Base-by-base conservation (phyloP, 1,140 invertebrate species). In the Stegodyphus dumicola region DNA sequence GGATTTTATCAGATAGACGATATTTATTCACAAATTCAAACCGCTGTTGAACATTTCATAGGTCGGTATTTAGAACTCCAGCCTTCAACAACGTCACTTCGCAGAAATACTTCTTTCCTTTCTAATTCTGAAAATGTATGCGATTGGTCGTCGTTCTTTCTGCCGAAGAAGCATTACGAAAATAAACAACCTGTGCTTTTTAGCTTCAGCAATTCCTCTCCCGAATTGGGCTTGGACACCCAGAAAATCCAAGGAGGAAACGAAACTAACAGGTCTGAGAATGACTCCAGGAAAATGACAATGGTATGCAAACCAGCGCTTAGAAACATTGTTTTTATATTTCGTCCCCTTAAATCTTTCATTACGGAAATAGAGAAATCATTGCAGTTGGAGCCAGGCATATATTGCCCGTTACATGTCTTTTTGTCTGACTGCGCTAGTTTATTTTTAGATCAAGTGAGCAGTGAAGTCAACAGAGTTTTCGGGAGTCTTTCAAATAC, bases 1-100 rank as follows among this genome's bases (percentile, higher is more conserved):
- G 13, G 54, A 5, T 9, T 18, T 48, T 67, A 53, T 18, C 94
- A 94, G 87, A 94, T 95, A 88, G 93, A 93, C 10, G 95, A 97
- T 90, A 95, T 97, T 87, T 98, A 96, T 96, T 94, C 93, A 54
- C 95, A 95, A 89, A 94, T 97, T 53, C 96, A 85, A 17, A n/a
- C 11, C 10, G 10, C 52, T 15, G 51, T 85, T 56, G 81, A 85
- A 60, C 17, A 85, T 11, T 85, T 85, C 33, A 56, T 85, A 1
- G 49, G 52, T 5, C 15, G 7, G 33, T 85, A 85, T 13, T 18
- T 85, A 7, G 81, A 76, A 49, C 11, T 48, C 13, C 81, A 69
- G 49, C 17, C 73, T 54, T 7, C 56, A 4, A 56, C 73, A 3
- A 48, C 56, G 5, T 49, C 73, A 33, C 54, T 71, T 69, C 18